A percentile compares a stretch with the other conserved stretches of the same genome.
Evolutionary conservation across 2,888 invertebrate genomes (phyloP).

Genomic region (Toxonevra muliebris): DNA sequence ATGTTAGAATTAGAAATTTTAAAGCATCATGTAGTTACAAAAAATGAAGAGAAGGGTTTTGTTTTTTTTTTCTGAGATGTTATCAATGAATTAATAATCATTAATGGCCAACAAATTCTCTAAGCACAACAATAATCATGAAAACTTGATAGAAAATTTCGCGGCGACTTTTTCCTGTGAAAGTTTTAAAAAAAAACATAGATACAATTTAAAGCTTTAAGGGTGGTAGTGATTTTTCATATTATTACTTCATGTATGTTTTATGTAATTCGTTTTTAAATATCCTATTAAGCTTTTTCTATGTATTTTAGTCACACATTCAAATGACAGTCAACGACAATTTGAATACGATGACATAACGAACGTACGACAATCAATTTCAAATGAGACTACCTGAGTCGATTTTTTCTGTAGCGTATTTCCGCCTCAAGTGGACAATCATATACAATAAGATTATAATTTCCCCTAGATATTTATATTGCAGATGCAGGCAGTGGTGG

Average conservation of each 20-base stretch:
- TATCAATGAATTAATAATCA: too few species aligned
- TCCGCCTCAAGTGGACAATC: constrained; percentile 65
- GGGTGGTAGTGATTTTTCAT: neutral
- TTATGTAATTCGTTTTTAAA: neutral
- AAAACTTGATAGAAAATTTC: too few species aligned
- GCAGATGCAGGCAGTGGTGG: neutral
- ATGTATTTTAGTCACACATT: neutral
- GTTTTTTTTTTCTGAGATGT: too few species aligned
- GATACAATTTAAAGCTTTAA: neutral
- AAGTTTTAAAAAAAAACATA: too few species aligned
- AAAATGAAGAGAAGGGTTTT: too few species aligned
- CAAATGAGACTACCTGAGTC: constrained; percentile 59
- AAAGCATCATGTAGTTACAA: too few species aligned
- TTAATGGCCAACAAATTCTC: too few species aligned
- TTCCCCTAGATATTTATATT: constrained; percentile 49
- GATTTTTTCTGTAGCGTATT: constrained; percentile 62
- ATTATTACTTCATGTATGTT: neutral
- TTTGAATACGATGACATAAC: neutral
- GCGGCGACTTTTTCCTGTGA: too few species aligned
- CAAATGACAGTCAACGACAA: neutral
- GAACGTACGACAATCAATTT: too few species aligned
- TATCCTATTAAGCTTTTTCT: neutral
- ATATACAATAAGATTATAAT: constrained; percentile 62
- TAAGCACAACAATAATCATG: too few species aligned
- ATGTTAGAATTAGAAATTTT: too few species aligned